A percentile compares a stretch with the other conserved stretches of the same genome.
These are phyloP conservation scores for Oedothorax gibbosus DNA, from an alignment of 1,140 invertebrate genomes.

Conservation along the genomic window DNA sequence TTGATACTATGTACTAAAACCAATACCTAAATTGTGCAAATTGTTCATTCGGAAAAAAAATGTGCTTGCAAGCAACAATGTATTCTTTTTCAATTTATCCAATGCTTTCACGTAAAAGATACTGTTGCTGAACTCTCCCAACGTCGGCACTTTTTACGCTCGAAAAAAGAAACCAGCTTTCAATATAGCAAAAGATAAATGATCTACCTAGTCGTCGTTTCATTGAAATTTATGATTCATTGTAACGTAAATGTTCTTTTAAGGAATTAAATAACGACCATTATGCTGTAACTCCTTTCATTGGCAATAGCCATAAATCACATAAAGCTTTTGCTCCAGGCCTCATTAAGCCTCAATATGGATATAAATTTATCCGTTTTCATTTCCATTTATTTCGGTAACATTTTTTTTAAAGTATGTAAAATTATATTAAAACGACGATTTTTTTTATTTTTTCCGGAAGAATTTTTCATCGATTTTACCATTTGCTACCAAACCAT, in stretches of 20 bases:
- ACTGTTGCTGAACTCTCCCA: too few species aligned
- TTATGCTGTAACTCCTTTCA: slow-evolving; percentile 3
- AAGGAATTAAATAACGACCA: slow-evolving; percentile 15
- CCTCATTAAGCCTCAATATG: slow-evolving; percentile 18
- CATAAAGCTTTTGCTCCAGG: background rate
- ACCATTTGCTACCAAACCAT: background rate
- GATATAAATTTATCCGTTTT: slow-evolving; percentile 42
- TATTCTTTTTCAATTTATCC: too few species aligned
- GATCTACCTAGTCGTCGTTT: background rate
- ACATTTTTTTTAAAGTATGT: slow-evolving; percentile 6
- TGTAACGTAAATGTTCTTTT: background rate
- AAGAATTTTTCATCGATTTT: slow-evolving; percentile 26
- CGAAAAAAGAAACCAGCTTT: too few species aligned
- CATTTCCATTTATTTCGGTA: slow-evolving; percentile 22
- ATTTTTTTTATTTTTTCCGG: background rate
- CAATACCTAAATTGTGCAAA: too few species aligned
- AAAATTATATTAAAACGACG: slow-evolving; percentile 29
- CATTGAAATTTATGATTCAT: slow-evolving; percentile 13
- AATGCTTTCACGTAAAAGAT: too few species aligned
- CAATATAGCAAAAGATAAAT: slow-evolving; percentile 9
- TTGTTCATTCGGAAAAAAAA: too few species aligned
- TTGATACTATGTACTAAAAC: too few species aligned
- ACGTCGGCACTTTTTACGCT: too few species aligned
- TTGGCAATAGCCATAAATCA: slow-evolving; percentile 27
- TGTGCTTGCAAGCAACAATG: too few species aligned